Evolutionary conservation across 2,113 vertebrate genomes (phyloP), one percentile per base, ranked within the genome.

Genomic region (Apodemus speciosus): DNA sequence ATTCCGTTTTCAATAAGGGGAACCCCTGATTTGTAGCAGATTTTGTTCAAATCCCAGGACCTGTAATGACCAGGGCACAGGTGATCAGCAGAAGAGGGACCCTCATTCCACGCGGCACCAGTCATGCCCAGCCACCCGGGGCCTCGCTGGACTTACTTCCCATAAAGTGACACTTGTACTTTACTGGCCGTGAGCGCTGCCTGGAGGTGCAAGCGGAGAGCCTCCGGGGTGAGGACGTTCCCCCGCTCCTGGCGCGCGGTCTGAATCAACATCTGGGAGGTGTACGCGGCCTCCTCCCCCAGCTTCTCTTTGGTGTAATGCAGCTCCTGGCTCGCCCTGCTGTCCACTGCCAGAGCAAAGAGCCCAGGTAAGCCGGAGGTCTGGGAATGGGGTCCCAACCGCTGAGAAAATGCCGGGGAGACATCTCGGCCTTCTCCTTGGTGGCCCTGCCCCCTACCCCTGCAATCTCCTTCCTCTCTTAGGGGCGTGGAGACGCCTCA

Each of bases 11-110:
- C 99, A 94, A 99, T 99, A 93, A 99, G 99, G 85, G 99, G 99
- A 46, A 99, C 98, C 93, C 99, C 99, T 0, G 99, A 99, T 97
- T 99, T 99, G 98, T 99, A 99, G 98, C 99, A 99, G 98, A 99
- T 99, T 98, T 99, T 99, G 97, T 99, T 99, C 96, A 99, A 98
- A 98, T 99, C 99, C 99, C 99, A 99, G 1, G 99, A 99, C 97
- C 99, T 99, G 94, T 75, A 97, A 91, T 0, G 68, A 88, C 64
- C 93, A 64, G 40, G 79, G 32, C 62, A 13, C 15, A 66, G 60
- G 72, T 40, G n/a, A 21, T 94, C 49, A 85, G 88, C 20, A 62
- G 38, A 9, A 73, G 49, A 30, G 16, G 9, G 18, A 7, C 35
- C 23, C 56, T 64, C 0, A 3, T 4, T 16, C 43, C 30, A 30